Percentiles rank a stretch among this genome's conserved stretches.
Conservation (phyloP, 2,888 invertebrate genomes). For the Reticulitermes lucifugus region DNA sequence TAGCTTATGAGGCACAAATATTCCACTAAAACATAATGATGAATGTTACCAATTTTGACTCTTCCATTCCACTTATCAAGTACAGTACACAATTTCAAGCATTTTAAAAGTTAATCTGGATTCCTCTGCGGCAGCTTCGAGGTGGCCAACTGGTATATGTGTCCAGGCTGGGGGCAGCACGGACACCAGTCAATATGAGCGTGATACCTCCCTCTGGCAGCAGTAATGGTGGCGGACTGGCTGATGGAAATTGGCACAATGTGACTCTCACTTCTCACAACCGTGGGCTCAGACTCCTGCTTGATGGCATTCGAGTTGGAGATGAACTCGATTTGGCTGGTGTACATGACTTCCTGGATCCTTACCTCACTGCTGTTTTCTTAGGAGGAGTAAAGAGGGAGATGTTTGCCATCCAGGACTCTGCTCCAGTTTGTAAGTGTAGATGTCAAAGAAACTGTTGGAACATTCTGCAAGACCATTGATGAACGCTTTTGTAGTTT, state of each 20-base stretch:
- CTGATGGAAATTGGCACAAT: slow-evolving; percentile 92
- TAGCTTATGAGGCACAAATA: too few species aligned
- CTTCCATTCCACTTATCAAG: too few species aligned
- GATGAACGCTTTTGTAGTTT: too few species aligned
- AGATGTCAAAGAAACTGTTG: background rate
- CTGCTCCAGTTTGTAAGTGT: slow-evolving; percentile 42
- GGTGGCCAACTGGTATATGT: slow-evolving; percentile 83
- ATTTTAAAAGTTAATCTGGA: background rate
- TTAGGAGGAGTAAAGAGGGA: slow-evolving; percentile 77
- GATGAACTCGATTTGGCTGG: slow-evolving; percentile 89
- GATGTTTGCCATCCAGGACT: slow-evolving; percentile 64
- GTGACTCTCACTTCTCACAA: slow-evolving; percentile 79
- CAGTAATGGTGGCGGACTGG: slow-evolving; percentile 61
- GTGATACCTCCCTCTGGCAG: slow-evolving; percentile 63
- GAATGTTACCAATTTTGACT: too few species aligned
- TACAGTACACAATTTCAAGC: too few species aligned
- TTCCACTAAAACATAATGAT: too few species aligned
- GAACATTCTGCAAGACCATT: too few species aligned
- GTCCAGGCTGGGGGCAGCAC: slow-evolving; percentile 76
- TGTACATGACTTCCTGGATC: slow-evolving; percentile 92
- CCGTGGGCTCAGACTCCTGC: slow-evolving; percentile 76
- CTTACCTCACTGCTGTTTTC: slow-evolving; percentile 84
- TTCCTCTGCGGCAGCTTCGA: slow-evolving; percentile 65
- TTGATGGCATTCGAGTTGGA: slow-evolving; percentile 79
- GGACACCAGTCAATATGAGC: slow-evolving; percentile 84